These are phyloP conservation scores for Rhopalosiphum maidis DNA, from an alignment of 1,140 invertebrate genomes.

Conservation along the genomic window DNA sequence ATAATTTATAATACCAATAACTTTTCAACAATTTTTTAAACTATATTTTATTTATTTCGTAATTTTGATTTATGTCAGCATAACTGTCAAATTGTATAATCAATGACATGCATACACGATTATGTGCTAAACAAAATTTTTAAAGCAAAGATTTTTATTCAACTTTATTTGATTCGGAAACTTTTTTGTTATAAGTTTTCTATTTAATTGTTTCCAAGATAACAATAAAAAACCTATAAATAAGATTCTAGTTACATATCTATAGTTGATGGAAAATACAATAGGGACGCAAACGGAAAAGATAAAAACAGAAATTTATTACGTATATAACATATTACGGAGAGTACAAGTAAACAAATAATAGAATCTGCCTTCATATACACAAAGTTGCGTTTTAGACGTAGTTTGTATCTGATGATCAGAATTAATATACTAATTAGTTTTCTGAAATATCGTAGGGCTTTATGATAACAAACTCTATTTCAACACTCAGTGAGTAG, in stretches of 20 bases:
- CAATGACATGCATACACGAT: not conserved
- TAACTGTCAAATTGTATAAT: not conserved
- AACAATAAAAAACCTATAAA: slow-evolving; percentile 3
- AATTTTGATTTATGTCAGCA: not conserved
- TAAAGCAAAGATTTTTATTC: not conserved
- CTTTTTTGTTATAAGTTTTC: not conserved
- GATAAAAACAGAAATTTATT: not conserved
- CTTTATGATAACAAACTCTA: not conserved
- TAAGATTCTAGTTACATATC: not conserved
- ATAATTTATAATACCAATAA: not conserved
- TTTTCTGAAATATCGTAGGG: not conserved
- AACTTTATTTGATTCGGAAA: not conserved
- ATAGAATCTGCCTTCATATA: not conserved
- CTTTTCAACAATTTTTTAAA: not conserved
- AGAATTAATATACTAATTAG: not conserved
- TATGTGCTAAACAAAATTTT: not conserved
- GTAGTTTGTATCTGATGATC: not conserved
- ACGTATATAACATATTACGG: not conserved
- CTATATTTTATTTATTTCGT: not conserved
- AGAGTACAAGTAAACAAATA: not conserved
- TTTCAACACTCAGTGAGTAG: not conserved
- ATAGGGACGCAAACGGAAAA: not conserved
- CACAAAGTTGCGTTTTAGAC: not conserved
- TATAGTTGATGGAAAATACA: not conserved
- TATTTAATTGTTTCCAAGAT: not conserved